phyloP scores from a whole-genome alignment of 2,888 invertebrate species.

The Trichogramma dendrolimi region DNA sequence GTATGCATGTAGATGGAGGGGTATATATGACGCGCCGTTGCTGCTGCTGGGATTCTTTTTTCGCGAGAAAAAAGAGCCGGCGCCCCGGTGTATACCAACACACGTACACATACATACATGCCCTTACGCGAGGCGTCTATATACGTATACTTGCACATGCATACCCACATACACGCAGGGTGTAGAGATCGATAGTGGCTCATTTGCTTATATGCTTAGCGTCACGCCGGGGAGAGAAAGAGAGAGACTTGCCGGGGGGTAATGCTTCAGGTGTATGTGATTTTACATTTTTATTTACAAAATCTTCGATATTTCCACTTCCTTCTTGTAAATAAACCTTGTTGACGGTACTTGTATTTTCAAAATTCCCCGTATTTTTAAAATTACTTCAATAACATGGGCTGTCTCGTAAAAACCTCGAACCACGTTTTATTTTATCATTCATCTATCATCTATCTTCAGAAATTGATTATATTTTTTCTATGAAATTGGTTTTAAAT shows the following conservation, averaged over 20 bases:
- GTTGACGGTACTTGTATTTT: too few relatives aligned
- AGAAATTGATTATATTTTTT: too few relatives aligned
- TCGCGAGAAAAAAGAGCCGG: not conserved
- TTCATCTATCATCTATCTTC: too few relatives aligned
- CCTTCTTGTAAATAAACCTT: too few relatives aligned
- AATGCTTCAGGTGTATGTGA: not conserved
- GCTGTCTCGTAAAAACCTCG: too few relatives aligned
- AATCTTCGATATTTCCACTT: too few relatives aligned
- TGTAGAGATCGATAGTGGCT: constrained; percentile 25
- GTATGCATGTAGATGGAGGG: too few relatives aligned
- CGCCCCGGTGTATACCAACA: not conserved
- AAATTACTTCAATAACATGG: too few relatives aligned
- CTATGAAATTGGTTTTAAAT: too few relatives aligned
- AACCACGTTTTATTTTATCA: too few relatives aligned
- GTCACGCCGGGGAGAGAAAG: not conserved
- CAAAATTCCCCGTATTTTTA: too few relatives aligned
- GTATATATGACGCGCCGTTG: not conserved
- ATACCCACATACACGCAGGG: not conserved
- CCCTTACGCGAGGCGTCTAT: constrained; percentile 16
- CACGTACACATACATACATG: not conserved
- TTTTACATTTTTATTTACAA: not conserved
- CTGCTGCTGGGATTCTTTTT: constrained; percentile 15
- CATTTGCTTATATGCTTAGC: constrained; percentile 27
- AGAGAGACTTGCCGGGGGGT: not conserved
- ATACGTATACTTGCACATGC: constrained; percentile 28